These are phyloP conservation scores for Crenichthys baileyi DNA, from an alignment of 2,797 vertebrate species.

Conservation along the genomic window DNA sequence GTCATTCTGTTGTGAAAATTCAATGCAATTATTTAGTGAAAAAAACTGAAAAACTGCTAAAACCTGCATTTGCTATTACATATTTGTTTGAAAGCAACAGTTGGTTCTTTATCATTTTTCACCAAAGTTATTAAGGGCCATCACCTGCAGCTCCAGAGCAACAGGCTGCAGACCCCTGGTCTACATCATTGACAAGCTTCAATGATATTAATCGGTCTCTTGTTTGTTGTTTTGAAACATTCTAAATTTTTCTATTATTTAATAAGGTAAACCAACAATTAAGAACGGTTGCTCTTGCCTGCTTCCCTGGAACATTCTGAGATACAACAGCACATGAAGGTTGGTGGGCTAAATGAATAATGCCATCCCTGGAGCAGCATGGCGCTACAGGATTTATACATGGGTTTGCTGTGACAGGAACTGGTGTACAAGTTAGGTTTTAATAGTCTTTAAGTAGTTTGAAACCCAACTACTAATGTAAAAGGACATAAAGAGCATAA, in stretches of 20 bases:
- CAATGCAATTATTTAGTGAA: too few relatives aligned
- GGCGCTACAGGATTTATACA: background rate
- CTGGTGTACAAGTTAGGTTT: background rate
- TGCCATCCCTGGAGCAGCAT: background rate
- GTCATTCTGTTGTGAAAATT: too few relatives aligned
- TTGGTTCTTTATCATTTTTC: background rate
- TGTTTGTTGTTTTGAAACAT: background rate
- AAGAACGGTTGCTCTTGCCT: background rate
- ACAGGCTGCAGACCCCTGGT: background rate
- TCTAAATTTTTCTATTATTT: background rate
- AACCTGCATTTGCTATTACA: background rate
- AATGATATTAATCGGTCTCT: background rate
- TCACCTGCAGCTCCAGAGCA: background rate
- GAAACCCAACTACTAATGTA: background rate
- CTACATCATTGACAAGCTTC: background rate
- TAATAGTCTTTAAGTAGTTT: background rate
- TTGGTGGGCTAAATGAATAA: background rate
- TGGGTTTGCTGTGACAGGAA: background rate
- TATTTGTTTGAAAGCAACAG: background rate
- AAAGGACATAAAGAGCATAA: background rate
- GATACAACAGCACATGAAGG: slow-evolving; percentile 2
- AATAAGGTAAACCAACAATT: background rate
- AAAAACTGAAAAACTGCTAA: too few relatives aligned
- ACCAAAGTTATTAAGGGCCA: background rate
- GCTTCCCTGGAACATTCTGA: slow-evolving; percentile 5